These are phyloP conservation scores for Bacillus rossius DNA, from an alignment of 1,140 invertebrate species.

Conservation along the genomic window DNA sequence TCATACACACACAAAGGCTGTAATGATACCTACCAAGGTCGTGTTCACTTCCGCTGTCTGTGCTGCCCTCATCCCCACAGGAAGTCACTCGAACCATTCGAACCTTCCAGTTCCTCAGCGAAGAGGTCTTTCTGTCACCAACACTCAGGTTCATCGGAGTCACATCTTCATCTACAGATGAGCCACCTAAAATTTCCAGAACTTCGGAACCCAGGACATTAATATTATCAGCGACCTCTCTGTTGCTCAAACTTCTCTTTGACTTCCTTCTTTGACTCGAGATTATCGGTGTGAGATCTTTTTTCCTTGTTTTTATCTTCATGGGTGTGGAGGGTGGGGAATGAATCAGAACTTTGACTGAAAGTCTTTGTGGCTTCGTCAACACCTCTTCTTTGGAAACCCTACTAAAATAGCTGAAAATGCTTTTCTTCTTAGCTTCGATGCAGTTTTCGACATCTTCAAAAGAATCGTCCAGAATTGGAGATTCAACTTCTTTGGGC, in stretches of 20 bases:
- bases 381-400: neutral
- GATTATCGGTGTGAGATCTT: neutral
- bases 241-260: neutral
- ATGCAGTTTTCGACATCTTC: neutral
- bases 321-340: neutral
- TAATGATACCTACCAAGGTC: neutral
- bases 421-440: neutral
- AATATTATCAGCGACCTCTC: neutral
- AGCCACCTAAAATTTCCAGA: neutral
- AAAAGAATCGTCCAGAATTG: neutral
- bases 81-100: neutral
- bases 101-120: neutral
- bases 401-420: conserved; percentile 3
- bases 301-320: neutral
- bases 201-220: neutral
- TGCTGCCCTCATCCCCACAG: neutral
- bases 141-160: no score
- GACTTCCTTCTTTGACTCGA: neutral
- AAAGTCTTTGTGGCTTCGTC: neutral
- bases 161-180: no score
- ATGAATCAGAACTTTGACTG: neutral
- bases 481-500: neutral
- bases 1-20: no score
- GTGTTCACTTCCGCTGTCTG: neutral
- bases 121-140: neutral